These are phyloP conservation scores for Polypedilum pembai DNA, from an alignment of 1,140 invertebrate genomes.

Conservation along the genomic window DNA sequence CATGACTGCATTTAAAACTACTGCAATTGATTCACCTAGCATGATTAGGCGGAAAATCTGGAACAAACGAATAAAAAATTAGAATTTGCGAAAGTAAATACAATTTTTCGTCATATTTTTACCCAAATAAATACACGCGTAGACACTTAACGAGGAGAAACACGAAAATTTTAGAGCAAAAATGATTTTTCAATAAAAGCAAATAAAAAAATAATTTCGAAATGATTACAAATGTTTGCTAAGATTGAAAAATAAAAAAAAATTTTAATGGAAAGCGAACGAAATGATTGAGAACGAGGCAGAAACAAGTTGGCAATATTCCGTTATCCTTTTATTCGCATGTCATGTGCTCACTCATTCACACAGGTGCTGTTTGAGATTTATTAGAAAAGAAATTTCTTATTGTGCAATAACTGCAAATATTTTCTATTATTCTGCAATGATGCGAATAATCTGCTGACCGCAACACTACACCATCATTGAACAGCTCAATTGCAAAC, in stretches of 20 bases:
- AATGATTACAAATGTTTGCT: not conserved
- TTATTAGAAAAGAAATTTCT: not conserved
- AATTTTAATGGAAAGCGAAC: not conserved
- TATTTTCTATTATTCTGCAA: not conserved
- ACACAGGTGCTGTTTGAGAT: not conserved
- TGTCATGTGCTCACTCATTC: not conserved
- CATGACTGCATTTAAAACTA: not conserved
- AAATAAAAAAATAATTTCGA: not conserved
- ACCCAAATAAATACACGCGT: not conserved
- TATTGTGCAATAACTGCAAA: constrained; percentile 13
- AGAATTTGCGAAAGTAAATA: not conserved
- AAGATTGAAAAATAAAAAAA: not conserved
- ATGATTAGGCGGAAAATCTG: not conserved
- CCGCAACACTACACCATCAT: not conserved
- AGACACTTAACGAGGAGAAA: not conserved
- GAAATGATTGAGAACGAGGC: not conserved
- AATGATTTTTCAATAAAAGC: not conserved
- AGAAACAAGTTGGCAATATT: not conserved
- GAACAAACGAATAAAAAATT: not conserved
- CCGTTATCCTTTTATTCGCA: constrained; percentile 1
- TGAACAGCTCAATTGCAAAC: not conserved
- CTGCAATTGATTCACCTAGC: not conserved
- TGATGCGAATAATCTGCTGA: constrained; percentile 16
- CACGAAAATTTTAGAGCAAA: not conserved
- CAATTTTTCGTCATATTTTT: not conserved